Evolutionary conservation across 2,113 vertebrate species (phyloP).

Genomic region (Ptyas mucosa): DNA sequence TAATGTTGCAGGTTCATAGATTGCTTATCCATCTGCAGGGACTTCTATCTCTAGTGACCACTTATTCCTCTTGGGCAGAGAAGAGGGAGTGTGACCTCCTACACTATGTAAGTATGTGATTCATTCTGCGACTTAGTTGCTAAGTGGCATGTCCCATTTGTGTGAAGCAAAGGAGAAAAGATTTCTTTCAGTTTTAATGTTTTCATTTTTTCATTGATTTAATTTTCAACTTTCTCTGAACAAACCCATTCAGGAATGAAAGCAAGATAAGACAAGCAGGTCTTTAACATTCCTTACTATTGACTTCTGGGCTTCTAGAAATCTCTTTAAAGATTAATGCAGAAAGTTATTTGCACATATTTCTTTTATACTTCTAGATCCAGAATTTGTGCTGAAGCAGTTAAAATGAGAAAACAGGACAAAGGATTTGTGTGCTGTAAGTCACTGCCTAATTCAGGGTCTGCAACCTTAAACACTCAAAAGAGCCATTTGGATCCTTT

Average conservation of each 20-base stretch:
- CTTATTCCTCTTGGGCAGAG: neutral
- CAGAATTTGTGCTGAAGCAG: neutral
- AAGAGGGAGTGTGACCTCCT: neutral
- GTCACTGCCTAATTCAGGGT: neutral
- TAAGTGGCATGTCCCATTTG: neutral
- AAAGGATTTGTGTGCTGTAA: neutral
- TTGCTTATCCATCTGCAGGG: neutral
- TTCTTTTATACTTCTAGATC: neutral
- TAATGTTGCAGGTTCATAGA: neutral
- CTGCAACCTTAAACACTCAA: too few species aligned
- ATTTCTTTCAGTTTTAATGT: slow-evolving; percentile 40
- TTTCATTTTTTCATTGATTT: neutral
- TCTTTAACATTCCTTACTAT: slow-evolving; percentile 41
- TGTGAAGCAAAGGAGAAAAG: neutral
- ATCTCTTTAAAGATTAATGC: slow-evolving; percentile 26
- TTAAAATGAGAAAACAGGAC: neutral
- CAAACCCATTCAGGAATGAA: slow-evolving; percentile 21
- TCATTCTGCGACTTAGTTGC: neutral
- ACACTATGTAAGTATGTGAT: neutral
- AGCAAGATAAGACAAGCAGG: slow-evolving; percentile 54
- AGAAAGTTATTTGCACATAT: neutral
- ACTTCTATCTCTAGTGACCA: neutral
- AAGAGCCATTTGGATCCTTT: too few species aligned
- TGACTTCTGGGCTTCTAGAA: slow-evolving; percentile 49
- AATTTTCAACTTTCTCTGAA: slow-evolving; percentile 43